These are phyloP conservation scores for Anoplopoma fimbria DNA, from an alignment of 2,113 vertebrate genomes.

Conservation along the genomic window DNA sequence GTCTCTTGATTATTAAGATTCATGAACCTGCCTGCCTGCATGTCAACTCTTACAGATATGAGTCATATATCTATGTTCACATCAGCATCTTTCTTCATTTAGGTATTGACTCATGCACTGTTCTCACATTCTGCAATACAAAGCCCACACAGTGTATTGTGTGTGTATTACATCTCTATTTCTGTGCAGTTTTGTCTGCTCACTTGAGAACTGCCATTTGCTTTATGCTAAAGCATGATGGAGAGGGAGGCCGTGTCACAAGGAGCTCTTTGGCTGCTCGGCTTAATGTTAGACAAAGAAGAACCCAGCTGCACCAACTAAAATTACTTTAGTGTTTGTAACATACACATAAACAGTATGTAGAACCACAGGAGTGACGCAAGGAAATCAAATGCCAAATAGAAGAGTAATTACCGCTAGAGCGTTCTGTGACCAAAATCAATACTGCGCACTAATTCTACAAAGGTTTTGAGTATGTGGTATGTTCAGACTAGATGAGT, in stretches of 20 bases:
- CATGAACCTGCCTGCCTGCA: slow-evolving; percentile 73
- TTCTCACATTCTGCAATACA: slow-evolving; percentile 71
- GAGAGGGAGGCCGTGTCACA: slow-evolving; percentile 34
- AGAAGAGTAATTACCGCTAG: background rate
- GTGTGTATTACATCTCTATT: slow-evolving; percentile 75
- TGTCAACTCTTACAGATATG: slow-evolving; percentile 77
- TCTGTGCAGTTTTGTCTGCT: slow-evolving; percentile 66
- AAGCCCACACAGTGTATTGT: slow-evolving; percentile 63
- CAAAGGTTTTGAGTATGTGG: slow-evolving; percentile 8
- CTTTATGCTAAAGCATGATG: slow-evolving; percentile 61
- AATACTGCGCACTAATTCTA: background rate
- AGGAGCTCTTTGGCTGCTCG: slow-evolving; percentile 12
- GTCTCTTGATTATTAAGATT: slow-evolving; percentile 81
- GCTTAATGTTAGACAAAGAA: slow-evolving; percentile 15
- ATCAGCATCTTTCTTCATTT: slow-evolving; percentile 84
- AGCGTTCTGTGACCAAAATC: background rate
- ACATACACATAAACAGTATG: background rate
- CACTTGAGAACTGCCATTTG: slow-evolving; percentile 60
- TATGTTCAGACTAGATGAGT: background rate
- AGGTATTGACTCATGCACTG: slow-evolving; percentile 74
- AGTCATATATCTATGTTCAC: slow-evolving; percentile 76
- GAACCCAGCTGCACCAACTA: background rate
- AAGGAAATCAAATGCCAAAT: slow-evolving; percentile 19
- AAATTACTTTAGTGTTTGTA: slow-evolving; percentile 1
- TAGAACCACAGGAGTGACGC: slow-evolving; percentile 6